Evolutionary conservation across 2,797 vertebrate species (phyloP).

Genomic region (Molossus molossus): DNA sequence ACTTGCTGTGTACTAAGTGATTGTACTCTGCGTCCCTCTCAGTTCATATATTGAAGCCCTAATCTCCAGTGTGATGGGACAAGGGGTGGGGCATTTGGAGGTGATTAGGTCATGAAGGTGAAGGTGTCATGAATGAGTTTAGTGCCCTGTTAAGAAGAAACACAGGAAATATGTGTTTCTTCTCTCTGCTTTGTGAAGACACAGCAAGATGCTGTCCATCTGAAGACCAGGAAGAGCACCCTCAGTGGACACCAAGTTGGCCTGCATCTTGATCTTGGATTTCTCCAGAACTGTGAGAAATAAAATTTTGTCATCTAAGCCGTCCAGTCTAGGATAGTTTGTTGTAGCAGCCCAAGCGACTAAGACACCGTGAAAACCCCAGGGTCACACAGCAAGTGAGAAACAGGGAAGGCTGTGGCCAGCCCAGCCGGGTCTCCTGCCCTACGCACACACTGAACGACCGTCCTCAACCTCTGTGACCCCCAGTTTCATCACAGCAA

Average conservation of each 20-base stretch:
- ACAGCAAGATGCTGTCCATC: background rate
- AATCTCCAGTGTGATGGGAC: background rate
- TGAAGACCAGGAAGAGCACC: background rate
- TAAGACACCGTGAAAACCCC: background rate
- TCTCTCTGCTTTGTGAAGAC: background rate
- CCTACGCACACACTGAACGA: fast-evolving
- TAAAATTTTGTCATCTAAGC: background rate
- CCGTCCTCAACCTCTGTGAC: background rate
- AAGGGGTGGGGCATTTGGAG: too few relatives aligned
- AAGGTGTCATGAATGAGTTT: background rate
- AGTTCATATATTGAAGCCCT: background rate
- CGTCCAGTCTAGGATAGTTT: background rate
- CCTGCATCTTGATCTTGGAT: background rate
- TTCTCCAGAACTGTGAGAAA: background rate
- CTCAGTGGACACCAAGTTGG: too few relatives aligned
- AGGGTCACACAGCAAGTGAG: background rate
- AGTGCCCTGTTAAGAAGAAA: background rate
- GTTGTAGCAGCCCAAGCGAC: background rate
- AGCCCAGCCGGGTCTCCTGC: background rate
- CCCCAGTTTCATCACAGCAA: fast-evolving
- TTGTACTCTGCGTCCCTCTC: background rate
- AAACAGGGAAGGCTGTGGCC: background rate
- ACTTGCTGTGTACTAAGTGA: background rate
- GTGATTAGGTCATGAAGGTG: background rate
- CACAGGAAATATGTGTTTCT: background rate